Base-by-base conservation (phyloP, 2,888 invertebrate genomes). In the Halictus ligatus region DNA sequence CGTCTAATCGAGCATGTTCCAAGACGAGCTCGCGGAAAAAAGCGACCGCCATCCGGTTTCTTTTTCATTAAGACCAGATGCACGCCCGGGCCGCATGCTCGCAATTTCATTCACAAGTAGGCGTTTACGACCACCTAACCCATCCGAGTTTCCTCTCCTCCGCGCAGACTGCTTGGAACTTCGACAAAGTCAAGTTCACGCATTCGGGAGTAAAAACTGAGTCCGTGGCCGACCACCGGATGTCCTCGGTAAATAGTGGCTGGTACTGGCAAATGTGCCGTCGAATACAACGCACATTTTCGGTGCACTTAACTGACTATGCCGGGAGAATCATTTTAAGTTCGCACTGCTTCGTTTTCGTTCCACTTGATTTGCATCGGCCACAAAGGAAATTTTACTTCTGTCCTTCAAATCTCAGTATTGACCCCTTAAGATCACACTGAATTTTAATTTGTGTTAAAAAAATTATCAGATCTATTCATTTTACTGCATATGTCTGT, bases 131-230 rank as follows among this genome's bases (percentile, higher is more conserved):
- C 58, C 64, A 35, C n/a, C 69, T 43, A 64, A 35, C 67, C 67
- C 67, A 35, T 67, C 67, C 69, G 40, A 50, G 40, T 25, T 67
- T 46, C 58, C 46, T 43, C 75, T n/a, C 60, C 54, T 58, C 13
- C 40, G 21, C 35, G 18, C 50, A 18, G 60, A 21, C 50, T 58
- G 48, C 50, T 76, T 6, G 76, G 54, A 85, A 85, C 85, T 85
- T 80, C 85, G 85, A 75, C 85, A 80, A 85, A 85, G 85, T 85
- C 86, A 85, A 85, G 86, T 85, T 85, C 86, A 77, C 85, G 85
- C 64, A 78, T 72, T 43, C 46, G 46, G 46, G n/a, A 54, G 72
- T 64, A 75, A 85, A 85, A 85, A 84, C 83, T 50, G 35, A 46
- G 60, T 29, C 13, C 48, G 25, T 15, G 35, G 50, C 40, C 58